Conservation (phyloP, 2,113 vertebrate species). For the Heterocephalus glaber region DNA sequence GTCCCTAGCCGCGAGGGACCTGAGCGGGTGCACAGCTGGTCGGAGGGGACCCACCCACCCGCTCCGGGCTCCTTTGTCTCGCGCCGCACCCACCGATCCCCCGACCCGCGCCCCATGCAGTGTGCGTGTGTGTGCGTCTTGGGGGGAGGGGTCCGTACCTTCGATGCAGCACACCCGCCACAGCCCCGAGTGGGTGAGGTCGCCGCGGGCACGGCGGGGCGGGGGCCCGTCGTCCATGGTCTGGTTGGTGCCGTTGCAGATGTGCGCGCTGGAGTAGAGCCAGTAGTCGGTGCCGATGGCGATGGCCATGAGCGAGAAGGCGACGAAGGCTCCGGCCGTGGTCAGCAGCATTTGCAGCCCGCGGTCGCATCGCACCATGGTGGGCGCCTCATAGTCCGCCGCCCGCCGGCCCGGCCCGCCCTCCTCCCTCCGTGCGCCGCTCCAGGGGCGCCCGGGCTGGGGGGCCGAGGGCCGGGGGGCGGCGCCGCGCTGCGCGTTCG, state of each 20-base stretch:
- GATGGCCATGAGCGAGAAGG: conserved; percentile 97
- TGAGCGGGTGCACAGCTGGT: conserved; percentile 35
- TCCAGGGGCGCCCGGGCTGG: conserved; percentile 18
- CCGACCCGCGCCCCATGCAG: conserved; percentile 14
- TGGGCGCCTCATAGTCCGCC: conserved; percentile 93
- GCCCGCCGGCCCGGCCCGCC: conserved; percentile 80
- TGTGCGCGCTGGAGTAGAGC: conserved; percentile 95
- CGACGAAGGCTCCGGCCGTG: conserved; percentile 93
- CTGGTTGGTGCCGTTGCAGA: conserved; percentile 94
- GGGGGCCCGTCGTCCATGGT: conserved; percentile 86
- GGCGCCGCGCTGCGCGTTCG: conserved; percentile 71
- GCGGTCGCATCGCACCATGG: conserved; percentile 97
- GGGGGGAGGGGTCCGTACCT: conserved; percentile 85
- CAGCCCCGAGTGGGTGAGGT: conserved; percentile 94
- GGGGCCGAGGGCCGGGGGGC: conserved; percentile 63
- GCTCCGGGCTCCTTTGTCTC: conserved; percentile 72
- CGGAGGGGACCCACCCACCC: conserved; percentile 51
- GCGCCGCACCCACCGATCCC: conserved; percentile 64
- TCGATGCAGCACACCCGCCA: conserved; percentile 97
- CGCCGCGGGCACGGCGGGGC: conserved; percentile 79
- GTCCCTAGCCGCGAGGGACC: not conserved
- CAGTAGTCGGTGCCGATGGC: conserved; percentile 98
- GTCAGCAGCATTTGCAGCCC: conserved; percentile 94
- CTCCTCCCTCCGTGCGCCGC: conserved; percentile 65
- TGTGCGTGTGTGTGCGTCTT: not conserved